Conservation (phyloP, 2,888 invertebrate species). For the Clanis bilineata region DNA sequence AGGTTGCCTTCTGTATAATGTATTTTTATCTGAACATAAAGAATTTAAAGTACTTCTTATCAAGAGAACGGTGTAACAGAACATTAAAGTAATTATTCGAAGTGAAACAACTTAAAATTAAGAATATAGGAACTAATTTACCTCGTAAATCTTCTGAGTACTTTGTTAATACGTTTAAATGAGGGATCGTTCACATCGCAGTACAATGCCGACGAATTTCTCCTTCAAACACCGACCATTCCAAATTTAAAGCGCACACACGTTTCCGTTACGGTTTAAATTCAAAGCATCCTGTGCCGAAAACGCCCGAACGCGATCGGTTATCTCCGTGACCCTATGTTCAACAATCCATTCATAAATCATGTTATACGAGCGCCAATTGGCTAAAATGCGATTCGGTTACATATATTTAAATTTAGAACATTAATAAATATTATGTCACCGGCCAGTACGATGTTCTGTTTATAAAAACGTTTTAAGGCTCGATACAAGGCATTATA, state of each 20-base stretch:
- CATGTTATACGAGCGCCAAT: neutral
- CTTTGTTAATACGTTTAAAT: neutral
- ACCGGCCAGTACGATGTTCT: neutral
- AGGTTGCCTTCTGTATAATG: neutral
- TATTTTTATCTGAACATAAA: neutral
- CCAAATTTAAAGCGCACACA: conserved; percentile 13
- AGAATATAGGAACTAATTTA: neutral
- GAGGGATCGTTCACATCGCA: neutral
- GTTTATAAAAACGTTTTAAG: neutral
- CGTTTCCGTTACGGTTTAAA: conserved; percentile 25
- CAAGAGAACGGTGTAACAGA: neutral
- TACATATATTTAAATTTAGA: neutral
- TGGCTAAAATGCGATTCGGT: neutral
- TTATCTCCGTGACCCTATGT: conserved; percentile 6
- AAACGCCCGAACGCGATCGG: conserved; percentile 15
- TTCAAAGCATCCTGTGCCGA: conserved; percentile 24
- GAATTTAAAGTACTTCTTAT: neutral
- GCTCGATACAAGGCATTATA: neutral
- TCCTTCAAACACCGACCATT: conserved; percentile 16
- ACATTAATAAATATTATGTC: neutral
- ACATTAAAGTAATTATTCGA: neutral
- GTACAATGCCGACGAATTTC: conserved; percentile 14
- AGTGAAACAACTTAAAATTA: neutral
- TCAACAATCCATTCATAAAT: conserved; percentile 7
- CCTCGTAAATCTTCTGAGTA: neutral